Conservation (phyloP, 2,797 vertebrate genomes). For the Scolopax rusticola region DNA sequence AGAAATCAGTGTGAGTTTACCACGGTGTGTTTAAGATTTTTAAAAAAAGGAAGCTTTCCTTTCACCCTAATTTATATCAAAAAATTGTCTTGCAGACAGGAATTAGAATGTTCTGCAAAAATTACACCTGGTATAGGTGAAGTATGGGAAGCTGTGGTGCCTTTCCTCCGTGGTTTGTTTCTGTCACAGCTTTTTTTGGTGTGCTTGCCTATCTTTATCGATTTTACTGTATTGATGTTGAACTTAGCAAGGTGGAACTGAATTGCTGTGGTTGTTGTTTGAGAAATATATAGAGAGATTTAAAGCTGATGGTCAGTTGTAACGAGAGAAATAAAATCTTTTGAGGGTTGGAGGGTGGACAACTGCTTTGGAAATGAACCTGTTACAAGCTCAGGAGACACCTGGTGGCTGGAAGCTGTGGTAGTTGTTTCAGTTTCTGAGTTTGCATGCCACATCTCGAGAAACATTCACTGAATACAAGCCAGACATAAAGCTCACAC, state of each 20-base stretch:
- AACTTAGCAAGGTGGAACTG: background rate
- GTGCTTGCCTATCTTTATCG: background rate
- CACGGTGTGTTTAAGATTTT: rapidly evolving
- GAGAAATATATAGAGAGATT: background rate
- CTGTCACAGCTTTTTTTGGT: background rate
- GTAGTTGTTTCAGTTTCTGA: background rate
- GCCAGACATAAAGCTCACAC: background rate
- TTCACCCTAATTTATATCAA: background rate
- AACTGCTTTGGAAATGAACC: background rate
- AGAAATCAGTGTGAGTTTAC: background rate
- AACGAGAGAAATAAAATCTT: background rate
- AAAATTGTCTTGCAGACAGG: background rate
- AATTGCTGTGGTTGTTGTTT: background rate
- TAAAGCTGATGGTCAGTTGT: background rate
- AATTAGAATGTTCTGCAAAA: background rate
- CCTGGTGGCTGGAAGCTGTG: background rate
- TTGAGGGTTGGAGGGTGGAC: background rate
- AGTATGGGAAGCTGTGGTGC: background rate
- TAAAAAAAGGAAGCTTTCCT: background rate
- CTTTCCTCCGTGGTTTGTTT: rapidly evolving
- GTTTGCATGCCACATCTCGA: rapidly evolving
- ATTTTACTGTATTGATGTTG: background rate
- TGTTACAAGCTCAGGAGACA: background rate
- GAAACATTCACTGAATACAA: background rate
- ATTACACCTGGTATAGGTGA: background rate